Base-by-base conservation (phyloP, 2,113 vertebrate species). In the Choloepus hoffmanni region DNA sequence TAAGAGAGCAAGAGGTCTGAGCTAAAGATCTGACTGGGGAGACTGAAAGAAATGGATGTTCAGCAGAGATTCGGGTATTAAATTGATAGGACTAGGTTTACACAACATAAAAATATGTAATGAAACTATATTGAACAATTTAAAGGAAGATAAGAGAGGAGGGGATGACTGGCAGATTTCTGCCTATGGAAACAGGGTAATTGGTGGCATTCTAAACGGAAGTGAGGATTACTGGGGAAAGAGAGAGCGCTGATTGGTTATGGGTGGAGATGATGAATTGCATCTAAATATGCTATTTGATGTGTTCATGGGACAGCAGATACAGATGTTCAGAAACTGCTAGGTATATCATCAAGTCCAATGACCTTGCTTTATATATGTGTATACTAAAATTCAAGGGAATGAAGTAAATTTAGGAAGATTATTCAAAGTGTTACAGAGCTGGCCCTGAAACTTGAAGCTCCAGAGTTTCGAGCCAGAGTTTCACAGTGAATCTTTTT, bases 151-250 rank as follows among this genome's bases (percentile, higher is more conserved):
- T 53, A 65, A 4, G 36, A 55, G 26, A 68, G 77, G 30, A 84
- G 15, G 55, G 18, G 18, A 45, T 26, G 14, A 45, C 30, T 58
- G 67, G 65, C 13, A 55, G 19, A 58, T 70, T 67, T 89, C 23
- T 73, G 36, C 62, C 10, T 86, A 23, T 48, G 21, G n/a, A 93
- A 95, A 83, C 7, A 72, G 24, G 5, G 65, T 33, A 11, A 23
- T n/a, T 90, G 24, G 28, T 81, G 30, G 7, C 9, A 83, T 55
- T 79, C 58, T 89, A 72, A 84, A 11, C 2, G 65, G 40, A 65
- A 95, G 26, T 67, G 60, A 94, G 53, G 33, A 55, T 84, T 70
- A 77, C 18, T 86, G 8, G 45, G 77, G 78, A 89, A 92, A 68
- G n/a, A 62, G 65, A 33, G 36, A 88, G 8, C 63, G 43, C 40